phyloP scores from a whole-genome alignment of 2,888 invertebrate species.

The Erebia epiphron region DNA sequence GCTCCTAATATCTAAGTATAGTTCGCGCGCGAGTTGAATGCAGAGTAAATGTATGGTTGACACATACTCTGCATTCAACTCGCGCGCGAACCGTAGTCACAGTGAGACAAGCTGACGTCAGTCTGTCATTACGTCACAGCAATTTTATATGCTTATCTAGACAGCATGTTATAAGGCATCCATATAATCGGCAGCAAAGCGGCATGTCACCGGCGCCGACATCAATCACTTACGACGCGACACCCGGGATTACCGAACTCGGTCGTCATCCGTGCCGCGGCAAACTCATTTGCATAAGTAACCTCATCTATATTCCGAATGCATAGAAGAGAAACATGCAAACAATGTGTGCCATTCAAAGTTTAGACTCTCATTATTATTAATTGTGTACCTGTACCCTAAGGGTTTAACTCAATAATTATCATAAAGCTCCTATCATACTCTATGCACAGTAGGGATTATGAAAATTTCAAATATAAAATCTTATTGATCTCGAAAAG shows the following conservation, averaged over 20 bases:
- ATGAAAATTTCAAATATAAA: background rate
- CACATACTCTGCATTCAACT: too few species aligned
- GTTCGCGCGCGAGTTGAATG: too few species aligned
- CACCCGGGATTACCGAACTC: conserved; percentile 64
- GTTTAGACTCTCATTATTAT: conserved; percentile 78
- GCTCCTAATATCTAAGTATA: too few species aligned
- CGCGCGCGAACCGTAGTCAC: too few species aligned
- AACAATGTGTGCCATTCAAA: conserved; percentile 79
- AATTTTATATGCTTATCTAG: conserved; percentile 18
- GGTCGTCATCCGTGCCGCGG: conserved; percentile 66
- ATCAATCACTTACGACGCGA: conserved; percentile 74
- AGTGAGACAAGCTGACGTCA: background rate
- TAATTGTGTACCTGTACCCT: conserved; percentile 65
- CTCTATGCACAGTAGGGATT: background rate
- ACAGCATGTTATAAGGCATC: conserved; percentile 24
- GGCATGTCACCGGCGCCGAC: conserved; percentile 65
- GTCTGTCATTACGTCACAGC: background rate
- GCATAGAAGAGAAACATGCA: conserved; percentile 69
- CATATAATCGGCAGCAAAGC: conserved; percentile 43
- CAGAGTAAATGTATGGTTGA: too few species aligned
- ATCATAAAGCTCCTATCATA: conserved; percentile 2
- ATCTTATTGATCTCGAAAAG: too few species aligned
- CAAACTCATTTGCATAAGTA: conserved; percentile 77
- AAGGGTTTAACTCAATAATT: background rate
- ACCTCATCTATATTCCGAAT: conserved; percentile 79